Evolutionary conservation across 2,888 invertebrate species (phyloP).

Genomic region (Acleris cristana): DNA sequence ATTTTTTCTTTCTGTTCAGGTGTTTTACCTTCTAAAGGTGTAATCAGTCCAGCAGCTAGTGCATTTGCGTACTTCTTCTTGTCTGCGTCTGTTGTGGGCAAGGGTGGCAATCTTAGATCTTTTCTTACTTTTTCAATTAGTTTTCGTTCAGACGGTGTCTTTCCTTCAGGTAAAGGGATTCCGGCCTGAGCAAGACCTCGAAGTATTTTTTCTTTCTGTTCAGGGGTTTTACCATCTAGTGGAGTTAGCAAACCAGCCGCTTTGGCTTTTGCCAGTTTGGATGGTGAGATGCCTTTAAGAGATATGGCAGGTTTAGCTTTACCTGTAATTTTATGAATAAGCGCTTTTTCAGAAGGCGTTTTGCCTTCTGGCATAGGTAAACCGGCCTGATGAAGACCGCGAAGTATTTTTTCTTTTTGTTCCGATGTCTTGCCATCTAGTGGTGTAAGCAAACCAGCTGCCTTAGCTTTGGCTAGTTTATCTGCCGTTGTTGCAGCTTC

Average conservation of each 20-base stretch:
- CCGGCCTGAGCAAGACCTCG: too few relatives aligned
- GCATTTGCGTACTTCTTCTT: too few relatives aligned
- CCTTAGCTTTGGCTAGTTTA: slow-evolving; percentile 22
- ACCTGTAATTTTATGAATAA: background rate
- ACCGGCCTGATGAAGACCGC: background rate
- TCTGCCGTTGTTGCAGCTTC: background rate
- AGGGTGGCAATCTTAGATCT: too few relatives aligned
- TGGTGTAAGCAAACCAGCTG: slow-evolving; percentile 45
- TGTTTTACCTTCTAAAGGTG: too few relatives aligned
- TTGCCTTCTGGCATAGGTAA: background rate
- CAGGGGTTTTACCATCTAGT: too few relatives aligned
- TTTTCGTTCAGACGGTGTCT: too few relatives aligned
- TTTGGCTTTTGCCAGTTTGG: slow-evolving; percentile 41
- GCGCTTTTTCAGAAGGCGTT: background rate
- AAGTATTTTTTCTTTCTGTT: too few relatives aligned
- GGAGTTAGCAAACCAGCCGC: too few relatives aligned
- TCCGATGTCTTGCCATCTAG: slow-evolving; percentile 6
- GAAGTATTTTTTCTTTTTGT: slow-evolving; percentile 40
- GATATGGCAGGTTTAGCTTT: background rate
- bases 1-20: background rate
- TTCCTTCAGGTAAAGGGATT: too few relatives aligned
- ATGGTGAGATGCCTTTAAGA: background rate
- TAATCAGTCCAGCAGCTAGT: too few relatives aligned
- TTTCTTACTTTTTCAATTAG: too few relatives aligned
- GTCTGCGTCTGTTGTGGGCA: too few relatives aligned